Evolutionary conservation across 1,140 invertebrate species (phyloP), one percentile per base, ranked within the genome.

Genomic region (Drosophila kikkawai): DNA sequence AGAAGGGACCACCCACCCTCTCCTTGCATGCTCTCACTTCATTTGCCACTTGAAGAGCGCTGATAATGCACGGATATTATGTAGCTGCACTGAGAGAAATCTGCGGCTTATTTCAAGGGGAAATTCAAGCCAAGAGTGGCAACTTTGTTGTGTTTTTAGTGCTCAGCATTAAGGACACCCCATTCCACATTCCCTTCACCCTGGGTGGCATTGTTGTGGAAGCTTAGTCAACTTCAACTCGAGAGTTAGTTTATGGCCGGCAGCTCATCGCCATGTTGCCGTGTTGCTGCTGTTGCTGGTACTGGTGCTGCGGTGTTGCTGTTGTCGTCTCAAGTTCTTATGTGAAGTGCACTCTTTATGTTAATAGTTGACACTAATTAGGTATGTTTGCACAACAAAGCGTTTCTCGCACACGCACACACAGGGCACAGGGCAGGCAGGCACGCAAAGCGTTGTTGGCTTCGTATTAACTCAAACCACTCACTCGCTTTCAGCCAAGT

Each of bases 311-410:
- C 41, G 75, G 13, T 73, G 71, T 47, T 63, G 73, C 50, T 51
- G 73, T 41, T 84, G 80, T 75, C 80, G 84, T 88, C 85, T 88
- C 80, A 82, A 90, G 84, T 88, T 88, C 84, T 88, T 67, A 81
- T 84, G 85, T 90, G 84, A 79, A 88, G 84, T 84, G 80, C 84
- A 88, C 85, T 88, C 84, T 90, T 88, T 88, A 88, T 88, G 84
- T 90, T 88, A 88, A 88, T 88, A 88, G 84, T 88, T 88, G 84
- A 88, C 84, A 88, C 84, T 88, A 88, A 88, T 88, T 88, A 88
- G 84, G 75, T 84, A 79, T 88, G 84, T 88, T 88, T 88, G 81
- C 78, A 88, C 78, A 88, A 88, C 85, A 88, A 87, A 86, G 83
- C 84, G 67, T 55, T 58, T 44, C 51, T 70, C 34, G 66, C 47